A percentile compares a stretch with the other conserved stretches of the same genome.
Conservation (phyloP, 2,797 vertebrate genomes). For the Anolis apletophallus region DNA sequence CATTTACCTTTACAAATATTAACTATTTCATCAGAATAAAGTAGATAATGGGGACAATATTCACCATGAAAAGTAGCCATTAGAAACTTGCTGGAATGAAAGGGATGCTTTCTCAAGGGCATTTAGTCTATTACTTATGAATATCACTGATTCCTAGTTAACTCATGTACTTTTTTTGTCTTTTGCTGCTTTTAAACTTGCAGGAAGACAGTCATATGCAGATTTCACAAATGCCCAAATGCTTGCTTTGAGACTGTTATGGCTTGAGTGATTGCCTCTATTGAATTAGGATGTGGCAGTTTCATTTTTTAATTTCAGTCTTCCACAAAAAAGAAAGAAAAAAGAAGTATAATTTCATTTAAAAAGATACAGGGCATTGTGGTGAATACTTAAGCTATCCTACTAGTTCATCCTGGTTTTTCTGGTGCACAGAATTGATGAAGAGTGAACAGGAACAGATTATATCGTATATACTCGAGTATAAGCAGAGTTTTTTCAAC, state of each 20-base stretch:
- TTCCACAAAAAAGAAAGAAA: neutral
- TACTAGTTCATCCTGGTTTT: neutral
- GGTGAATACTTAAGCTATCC: neutral
- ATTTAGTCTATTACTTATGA: neutral
- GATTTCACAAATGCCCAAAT: too few relatives aligned
- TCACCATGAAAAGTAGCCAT: neutral
- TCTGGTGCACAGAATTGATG: neutral
- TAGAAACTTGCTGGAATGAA: neutral
- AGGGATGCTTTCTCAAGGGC: too few relatives aligned
- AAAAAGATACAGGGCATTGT: neutral
- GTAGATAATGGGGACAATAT: neutral
- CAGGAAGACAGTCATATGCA: neutral
- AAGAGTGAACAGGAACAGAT: neutral
- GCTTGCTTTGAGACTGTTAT: neutral
- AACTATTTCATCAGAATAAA: neutral
- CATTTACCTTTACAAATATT: conserved; percentile 12
- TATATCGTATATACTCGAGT: too few relatives aligned
- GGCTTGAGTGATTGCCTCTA: neutral
- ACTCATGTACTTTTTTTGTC: neutral
- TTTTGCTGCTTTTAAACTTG: neutral
- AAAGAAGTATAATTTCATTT: neutral
- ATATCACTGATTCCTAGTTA: neutral
- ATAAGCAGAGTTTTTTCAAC: too few relatives aligned
- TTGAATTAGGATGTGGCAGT: neutral
- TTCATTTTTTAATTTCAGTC: neutral